Base-by-base conservation (phyloP, 2,797 vertebrate genomes). In the Brachyrhaphis roseni region DNA sequence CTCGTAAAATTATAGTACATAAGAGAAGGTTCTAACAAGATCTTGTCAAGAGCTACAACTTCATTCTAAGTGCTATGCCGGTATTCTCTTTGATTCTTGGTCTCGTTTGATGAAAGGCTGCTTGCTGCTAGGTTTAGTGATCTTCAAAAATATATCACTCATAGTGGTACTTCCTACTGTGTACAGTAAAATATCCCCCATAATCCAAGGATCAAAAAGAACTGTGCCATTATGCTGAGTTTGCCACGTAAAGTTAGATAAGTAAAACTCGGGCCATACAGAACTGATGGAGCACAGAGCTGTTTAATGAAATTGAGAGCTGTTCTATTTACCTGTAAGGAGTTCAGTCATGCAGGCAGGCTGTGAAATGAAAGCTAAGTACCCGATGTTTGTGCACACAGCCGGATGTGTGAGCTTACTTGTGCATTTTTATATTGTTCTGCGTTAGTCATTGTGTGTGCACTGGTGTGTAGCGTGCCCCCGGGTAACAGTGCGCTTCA, bases 401-500 rank as follows among this genome's bases (percentile, higher is more conserved):
- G 75, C 74, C 59, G 66, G 86, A 79, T 73, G 83, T 82, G 78
- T 51, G 88, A 77, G 77, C 31, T 28, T 64, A 59, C 81, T 77
- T 57, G 79, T 88, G 87, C 15, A 12, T 85, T 82, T 85, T 75
- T 78, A 62, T 72, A 66, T 76, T 84, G 75, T 82, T 86, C 39
- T 23, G 28, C 47, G 51, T 79, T 71, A 31, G 75, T 70, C 51
- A 28, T 26, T 77, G 86, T 71, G 46, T 64, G 82, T 18, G 62
- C 72, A 66, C 26, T 64, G 74, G 80, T 80, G 90, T 88, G 85
- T 78, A 80, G 78, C 80, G 81, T 77, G 81, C 81, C 90, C 78
- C 90, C 76, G 80, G 84, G 82, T 74, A 77, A 90, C 90, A 85
- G 88, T 79, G 28, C 79, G 88, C 84, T 92, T 93, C 81, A 91